These are phyloP conservation scores for Glaucopsyche alexis DNA, from an alignment of 2,888 invertebrate genomes.

Conservation along the genomic window DNA sequence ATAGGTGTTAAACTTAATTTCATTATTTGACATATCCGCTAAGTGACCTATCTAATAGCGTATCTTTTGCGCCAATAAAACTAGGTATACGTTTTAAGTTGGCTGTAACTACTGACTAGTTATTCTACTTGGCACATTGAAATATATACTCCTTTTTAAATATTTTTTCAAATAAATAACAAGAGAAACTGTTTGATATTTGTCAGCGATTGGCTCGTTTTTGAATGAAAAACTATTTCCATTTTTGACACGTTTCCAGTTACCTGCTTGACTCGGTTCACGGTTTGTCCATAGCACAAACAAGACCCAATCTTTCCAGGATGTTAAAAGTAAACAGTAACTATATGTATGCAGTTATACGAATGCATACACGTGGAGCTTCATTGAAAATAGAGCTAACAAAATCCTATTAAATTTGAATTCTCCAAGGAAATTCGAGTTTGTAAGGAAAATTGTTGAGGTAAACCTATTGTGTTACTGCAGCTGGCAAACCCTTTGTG, in stretches of 20 bases:
- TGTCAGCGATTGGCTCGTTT: not conserved
- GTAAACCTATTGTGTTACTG: not conserved
- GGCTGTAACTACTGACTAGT: no score
- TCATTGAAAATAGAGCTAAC: conserved; percentile 13
- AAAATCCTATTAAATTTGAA: conserved; percentile 9
- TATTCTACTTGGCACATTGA: no score
- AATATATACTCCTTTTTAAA: no score
- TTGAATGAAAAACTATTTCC: not conserved
- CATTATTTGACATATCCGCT: no score
- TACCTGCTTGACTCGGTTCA: not conserved
- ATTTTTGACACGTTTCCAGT: not conserved
- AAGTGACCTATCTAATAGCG: no score
- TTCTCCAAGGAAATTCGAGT: conserved; percentile 9
- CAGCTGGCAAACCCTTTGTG: not conserved
- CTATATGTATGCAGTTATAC: not conserved
- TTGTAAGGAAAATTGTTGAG: not conserved
- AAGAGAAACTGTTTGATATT: not conserved
- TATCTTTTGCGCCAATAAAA: no score
- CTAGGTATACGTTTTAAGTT: no score
- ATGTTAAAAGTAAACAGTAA: not conserved
- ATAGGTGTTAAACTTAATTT: no score
- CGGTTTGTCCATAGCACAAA: no score
- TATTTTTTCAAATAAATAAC: no score
- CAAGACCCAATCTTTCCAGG: not conserved
- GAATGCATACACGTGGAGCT: not conserved